Evolutionary conservation across 2,888 invertebrate genomes (phyloP).

Genomic region (Pterobdella sp.): DNA sequence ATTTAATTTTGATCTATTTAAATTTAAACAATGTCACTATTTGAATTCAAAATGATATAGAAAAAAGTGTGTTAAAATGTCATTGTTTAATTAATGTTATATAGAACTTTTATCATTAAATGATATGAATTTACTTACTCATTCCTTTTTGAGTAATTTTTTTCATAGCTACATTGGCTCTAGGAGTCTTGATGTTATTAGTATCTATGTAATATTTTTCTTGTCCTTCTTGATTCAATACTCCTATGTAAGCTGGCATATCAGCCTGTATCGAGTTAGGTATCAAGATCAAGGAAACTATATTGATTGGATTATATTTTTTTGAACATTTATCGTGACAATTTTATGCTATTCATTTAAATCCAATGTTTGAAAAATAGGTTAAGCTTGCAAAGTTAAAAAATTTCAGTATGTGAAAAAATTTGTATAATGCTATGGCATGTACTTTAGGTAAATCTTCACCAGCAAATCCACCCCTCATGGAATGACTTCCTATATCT

Average conservation of each 20-base stretch:
- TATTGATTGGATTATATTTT: too few species aligned
- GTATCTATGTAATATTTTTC: constrained; percentile 74
- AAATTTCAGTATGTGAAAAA: neutral
- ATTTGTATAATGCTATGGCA: neutral
- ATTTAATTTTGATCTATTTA: neutral
- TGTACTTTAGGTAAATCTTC: constrained; percentile 84
- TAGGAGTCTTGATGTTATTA: constrained; percentile 79
- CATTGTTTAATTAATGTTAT: too few species aligned
- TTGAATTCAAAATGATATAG: too few species aligned
- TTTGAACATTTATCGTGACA: too few species aligned
- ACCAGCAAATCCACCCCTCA: constrained; percentile 86
- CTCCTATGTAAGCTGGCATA: constrained; percentile 83
- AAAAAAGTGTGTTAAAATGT: too few species aligned
- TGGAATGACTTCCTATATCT: constrained; percentile 83
- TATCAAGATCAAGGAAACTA: too few species aligned
- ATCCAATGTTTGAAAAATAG: too few species aligned
- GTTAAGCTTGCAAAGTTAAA: too few species aligned
- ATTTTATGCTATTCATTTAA: too few species aligned
- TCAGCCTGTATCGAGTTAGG: too few species aligned
- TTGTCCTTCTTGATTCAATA: constrained; percentile 57
- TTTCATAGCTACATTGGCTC: constrained; percentile 74
- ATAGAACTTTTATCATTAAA: too few species aligned
- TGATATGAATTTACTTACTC: constrained; percentile 53
- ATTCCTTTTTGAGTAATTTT: constrained; percentile 96
- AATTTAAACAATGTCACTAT: neutral